Conservation (phyloP, 2,113 vertebrate species). For the Phrynosoma blainvillii region DNA sequence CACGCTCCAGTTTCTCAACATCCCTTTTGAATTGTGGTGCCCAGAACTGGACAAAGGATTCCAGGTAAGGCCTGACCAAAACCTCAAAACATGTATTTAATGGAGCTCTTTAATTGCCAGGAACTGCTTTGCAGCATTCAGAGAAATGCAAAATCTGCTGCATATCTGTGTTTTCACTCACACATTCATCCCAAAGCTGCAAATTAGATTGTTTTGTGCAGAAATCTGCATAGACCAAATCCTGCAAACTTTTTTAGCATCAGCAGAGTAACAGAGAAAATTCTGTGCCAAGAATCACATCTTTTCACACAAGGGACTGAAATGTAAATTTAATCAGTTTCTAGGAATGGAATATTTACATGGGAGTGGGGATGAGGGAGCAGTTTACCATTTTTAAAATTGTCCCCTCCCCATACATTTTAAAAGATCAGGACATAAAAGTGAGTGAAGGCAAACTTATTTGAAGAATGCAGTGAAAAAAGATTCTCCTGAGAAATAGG, state of each 20-base stretch:
- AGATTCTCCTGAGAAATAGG: neutral
- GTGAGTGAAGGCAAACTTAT: neutral
- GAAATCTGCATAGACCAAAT: neutral
- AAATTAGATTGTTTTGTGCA: neutral
- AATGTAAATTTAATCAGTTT: neutral
- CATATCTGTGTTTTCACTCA: neutral
- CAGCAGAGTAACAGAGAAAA: neutral
- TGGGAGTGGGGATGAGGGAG: neutral
- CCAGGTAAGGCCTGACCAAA: too few relatives aligned
- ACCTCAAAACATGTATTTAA: too few relatives aligned
- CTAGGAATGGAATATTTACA: neutral
- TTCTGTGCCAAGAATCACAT: neutral
- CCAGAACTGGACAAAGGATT: too few relatives aligned
- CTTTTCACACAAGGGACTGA: neutral
- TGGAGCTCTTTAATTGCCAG: neutral
- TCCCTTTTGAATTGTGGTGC: too few relatives aligned
- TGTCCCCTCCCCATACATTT: neutral
- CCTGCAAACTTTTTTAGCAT: neutral
- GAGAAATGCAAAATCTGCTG: neutral
- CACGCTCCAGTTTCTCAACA: too few relatives aligned
- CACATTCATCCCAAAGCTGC: neutral
- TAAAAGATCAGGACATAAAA: neutral
- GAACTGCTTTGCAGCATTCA: neutral
- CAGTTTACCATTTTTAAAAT: slow-evolving; percentile 5
- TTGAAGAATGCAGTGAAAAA: slow-evolving; percentile 2